Percentiles rank a stretch among this genome's conserved stretches.
These are phyloP conservation scores for Nesometra sesokonis DNA, from an alignment of 35 echinoderm and acorn worm genomes.

Conservation along the genomic window DNA sequence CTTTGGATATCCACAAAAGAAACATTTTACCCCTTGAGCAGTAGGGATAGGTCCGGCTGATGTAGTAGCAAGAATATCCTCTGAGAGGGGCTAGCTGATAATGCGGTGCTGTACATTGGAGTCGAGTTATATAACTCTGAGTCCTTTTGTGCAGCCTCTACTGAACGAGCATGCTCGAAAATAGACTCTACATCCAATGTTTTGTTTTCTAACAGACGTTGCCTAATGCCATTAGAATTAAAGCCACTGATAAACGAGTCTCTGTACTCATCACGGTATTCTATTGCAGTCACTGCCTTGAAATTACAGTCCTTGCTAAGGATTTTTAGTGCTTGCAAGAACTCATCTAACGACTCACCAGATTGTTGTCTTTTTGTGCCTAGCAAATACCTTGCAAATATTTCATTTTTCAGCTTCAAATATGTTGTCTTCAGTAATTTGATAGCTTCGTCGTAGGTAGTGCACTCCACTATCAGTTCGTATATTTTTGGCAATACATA, in stretches of 20 bases:
- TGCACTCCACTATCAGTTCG: too few species aligned
- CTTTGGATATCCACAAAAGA: too few species aligned
- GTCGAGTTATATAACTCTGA: too few species aligned
- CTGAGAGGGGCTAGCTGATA: too few species aligned
- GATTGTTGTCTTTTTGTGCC: conserved; percentile 20
- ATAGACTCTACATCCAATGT: conserved; percentile 13
- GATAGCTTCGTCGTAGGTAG: too few species aligned
- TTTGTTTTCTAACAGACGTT: conserved; percentile 19
- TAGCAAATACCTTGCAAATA: conserved; percentile 25
- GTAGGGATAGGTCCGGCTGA: too few species aligned
- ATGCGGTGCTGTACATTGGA: too few species aligned
- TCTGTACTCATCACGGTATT: conserved; percentile 16
- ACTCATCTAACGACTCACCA: conserved; percentile 22
- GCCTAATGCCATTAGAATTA: not conserved
- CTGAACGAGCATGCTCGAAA: conserved; percentile 26
- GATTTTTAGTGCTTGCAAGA: conserved; percentile 8
- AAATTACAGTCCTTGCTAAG: conserved; percentile 22
- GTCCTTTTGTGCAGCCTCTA: conserved; percentile 22
- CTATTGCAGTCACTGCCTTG: not conserved
- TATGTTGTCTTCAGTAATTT: too few species aligned
- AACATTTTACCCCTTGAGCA: too few species aligned
- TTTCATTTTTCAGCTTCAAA: too few species aligned
- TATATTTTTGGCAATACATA: too few species aligned
- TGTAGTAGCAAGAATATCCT: too few species aligned
- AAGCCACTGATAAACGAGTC: conserved; percentile 27